A percentile compares a stretch with the other conserved stretches of the same genome.
phyloP scores from a whole-genome alignment of 2,797 vertebrate genomes.

The Bucorvus abyssinicus region DNA sequence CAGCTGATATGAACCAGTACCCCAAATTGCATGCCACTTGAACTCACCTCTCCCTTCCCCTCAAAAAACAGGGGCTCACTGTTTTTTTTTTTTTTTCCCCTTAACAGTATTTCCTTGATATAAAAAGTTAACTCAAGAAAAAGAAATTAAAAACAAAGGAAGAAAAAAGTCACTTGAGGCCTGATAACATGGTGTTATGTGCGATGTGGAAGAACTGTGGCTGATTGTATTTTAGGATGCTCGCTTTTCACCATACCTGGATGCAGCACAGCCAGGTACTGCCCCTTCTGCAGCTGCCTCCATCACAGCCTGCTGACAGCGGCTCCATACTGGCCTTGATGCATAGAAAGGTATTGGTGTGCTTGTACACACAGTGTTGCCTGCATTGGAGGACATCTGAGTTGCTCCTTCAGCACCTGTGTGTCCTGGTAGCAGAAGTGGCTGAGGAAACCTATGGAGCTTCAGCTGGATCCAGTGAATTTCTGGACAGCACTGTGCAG shows the following conservation, averaged over 20 bases:
- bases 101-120: background rate
- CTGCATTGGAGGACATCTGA: background rate
- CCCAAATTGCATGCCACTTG: background rate
- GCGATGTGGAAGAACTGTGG: background rate
- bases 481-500: background rate
- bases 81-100: background rate
- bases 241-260: background rate
- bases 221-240: background rate
- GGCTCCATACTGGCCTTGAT: background rate
- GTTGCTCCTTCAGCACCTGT: background rate
- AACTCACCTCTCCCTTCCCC: background rate
- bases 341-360: accelerated
- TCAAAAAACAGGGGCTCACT: background rate
- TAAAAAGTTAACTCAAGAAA: background rate
- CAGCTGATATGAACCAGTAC: background rate
- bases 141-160: background rate
- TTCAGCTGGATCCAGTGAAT: background rate
- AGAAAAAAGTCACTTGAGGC: background rate
- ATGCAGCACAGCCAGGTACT: background rate
- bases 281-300: background rate
- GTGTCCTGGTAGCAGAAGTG: background rate
- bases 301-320: background rate
- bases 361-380: too few relatives aligned
- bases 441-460: background rate
- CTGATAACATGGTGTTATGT: background rate